Evolutionary conservation across 1,140 invertebrate species (phyloP).

Genomic region (Centruroides sculpturatus): DNA sequence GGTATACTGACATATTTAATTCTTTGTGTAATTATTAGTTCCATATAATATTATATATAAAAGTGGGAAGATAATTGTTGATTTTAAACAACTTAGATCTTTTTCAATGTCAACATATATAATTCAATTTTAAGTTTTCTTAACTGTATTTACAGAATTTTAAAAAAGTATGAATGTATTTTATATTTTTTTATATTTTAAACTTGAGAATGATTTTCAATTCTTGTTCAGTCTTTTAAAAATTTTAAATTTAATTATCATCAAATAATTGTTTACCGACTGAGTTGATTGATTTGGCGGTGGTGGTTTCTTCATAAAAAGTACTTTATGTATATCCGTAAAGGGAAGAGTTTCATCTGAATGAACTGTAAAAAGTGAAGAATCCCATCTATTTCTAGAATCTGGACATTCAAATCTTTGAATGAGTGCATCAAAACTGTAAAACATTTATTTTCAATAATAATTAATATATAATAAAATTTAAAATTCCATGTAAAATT

Average conservation of each 20-base stretch:
- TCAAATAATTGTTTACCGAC: slow-evolving; percentile 44
- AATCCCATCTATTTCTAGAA: slow-evolving; percentile 79
- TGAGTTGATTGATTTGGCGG: slow-evolving; percentile 88
- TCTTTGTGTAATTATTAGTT: no score
- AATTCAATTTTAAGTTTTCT: no score
- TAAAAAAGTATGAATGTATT: no score
- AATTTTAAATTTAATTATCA: background rate
- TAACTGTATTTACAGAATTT: no score
- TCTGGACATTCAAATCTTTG: slow-evolving; percentile 75
- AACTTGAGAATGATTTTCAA: no score
- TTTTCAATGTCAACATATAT: no score
- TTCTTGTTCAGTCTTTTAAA: background rate
- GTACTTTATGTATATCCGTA: slow-evolving; percentile 51
- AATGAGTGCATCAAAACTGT: slow-evolving; percentile 62
- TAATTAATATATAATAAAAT: no score
- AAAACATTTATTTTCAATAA: background rate
- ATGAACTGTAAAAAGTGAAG: slow-evolving; percentile 57
- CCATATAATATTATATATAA: no score
- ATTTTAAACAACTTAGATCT: no score
- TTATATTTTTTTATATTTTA: no score
- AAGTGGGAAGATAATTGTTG: no score
- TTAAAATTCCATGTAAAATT: background rate
- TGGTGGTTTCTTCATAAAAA: slow-evolving; percentile 65
- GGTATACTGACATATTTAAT: no score
- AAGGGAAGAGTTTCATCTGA: slow-evolving; percentile 47